Evolutionary conservation across 2,888 invertebrate genomes (phyloP).

Genomic region (Lasioglossum lativentre): DNA sequence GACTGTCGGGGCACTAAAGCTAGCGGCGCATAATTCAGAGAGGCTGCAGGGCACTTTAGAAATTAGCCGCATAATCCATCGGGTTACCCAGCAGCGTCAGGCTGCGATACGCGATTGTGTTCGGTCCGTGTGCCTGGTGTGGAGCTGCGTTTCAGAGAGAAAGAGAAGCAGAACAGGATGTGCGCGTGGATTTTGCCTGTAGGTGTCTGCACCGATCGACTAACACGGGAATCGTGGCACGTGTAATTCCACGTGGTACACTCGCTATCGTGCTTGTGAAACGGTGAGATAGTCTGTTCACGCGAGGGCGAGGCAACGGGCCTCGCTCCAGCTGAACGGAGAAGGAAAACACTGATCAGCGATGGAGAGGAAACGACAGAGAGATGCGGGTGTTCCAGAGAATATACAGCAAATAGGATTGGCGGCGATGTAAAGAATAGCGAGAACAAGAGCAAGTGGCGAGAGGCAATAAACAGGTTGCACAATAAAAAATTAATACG

Average conservation of each 20-base stretch:
- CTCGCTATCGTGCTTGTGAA: constrained; percentile 32
- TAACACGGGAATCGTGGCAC: constrained; percentile 27
- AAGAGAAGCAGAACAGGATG: neutral
- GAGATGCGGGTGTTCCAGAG: neutral
- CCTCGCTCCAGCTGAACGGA: neutral
- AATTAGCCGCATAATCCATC: constrained; percentile 80
- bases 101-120: constrained; percentile 41
- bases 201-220: neutral
- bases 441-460: neutral
- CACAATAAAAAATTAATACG: neutral
- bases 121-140: neutral
- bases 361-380: neutral
- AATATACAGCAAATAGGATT: neutral
- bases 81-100: constrained; percentile 69
- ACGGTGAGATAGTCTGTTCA: neutral
- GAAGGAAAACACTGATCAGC: neutral
- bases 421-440: neutral
- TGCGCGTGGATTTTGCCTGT: constrained; percentile 9
- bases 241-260: constrained; percentile 45
- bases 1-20: constrained; percentile 65
- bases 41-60: constrained; percentile 77
- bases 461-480: neutral
- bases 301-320: neutral
- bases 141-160: neutral
- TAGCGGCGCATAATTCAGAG: constrained; percentile 74